Conservation (phyloP, 2,888 invertebrate genomes). For the Protonemura montana region DNA sequence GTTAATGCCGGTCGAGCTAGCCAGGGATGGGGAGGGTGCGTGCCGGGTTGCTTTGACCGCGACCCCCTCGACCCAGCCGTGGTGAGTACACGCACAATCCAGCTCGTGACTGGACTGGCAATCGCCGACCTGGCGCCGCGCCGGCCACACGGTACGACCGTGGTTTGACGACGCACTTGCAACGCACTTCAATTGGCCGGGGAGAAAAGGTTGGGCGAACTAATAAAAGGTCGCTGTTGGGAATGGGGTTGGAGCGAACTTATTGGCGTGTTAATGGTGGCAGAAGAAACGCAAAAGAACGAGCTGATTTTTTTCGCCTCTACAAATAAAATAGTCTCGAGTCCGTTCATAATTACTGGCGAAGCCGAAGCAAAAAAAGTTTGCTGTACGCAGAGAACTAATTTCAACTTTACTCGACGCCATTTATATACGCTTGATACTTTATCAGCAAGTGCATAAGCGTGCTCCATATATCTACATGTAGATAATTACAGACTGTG, state of each 20-base stretch:
- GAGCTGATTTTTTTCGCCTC: background rate
- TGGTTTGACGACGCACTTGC: background rate
- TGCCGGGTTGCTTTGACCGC: background rate
- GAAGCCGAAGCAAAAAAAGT: background rate
- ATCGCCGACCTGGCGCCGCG: background rate
- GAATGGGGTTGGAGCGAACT: background rate
- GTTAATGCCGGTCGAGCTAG: constrained; percentile 19
- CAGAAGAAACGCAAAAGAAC: background rate
- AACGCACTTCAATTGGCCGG: too few species aligned
- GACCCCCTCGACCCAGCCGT: background rate
- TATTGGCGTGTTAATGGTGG: background rate
- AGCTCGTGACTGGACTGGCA: background rate
- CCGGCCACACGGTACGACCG: background rate
- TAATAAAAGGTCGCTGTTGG: background rate
- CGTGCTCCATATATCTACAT: background rate
- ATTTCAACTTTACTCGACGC: background rate
- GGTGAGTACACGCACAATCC: background rate
- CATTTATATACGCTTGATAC: background rate
- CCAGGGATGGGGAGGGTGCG: background rate
- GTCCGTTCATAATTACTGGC: background rate
- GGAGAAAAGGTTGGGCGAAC: too few species aligned
- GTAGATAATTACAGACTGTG: background rate
- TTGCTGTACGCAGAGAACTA: background rate
- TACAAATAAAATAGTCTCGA: background rate
- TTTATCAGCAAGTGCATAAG: background rate